Conservation (phyloP, 2,797 vertebrate genomes). For the Peromyscus attwateri region DNA sequence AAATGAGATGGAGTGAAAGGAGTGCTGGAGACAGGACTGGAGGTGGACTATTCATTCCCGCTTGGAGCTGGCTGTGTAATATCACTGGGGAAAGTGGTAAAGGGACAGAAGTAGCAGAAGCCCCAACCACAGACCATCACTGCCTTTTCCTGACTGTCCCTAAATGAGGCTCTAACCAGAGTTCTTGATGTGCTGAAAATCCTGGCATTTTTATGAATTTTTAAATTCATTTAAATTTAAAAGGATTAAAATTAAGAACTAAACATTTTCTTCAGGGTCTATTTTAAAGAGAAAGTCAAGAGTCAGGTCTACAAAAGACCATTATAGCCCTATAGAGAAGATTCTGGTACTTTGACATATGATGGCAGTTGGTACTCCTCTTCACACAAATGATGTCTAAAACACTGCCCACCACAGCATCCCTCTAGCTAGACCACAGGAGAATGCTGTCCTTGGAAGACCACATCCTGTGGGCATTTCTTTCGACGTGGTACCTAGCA, state of each 20-base stretch:
- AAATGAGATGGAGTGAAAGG: not conserved
- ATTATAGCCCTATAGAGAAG: not conserved
- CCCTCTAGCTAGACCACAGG: not conserved
- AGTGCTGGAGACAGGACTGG: not conserved
- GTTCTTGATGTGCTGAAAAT: not conserved
- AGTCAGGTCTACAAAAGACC: not conserved
- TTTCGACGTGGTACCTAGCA: not conserved
- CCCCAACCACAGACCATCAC: not conserved
- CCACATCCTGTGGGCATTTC: not conserved
- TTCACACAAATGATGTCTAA: not conserved
- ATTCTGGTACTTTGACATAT: not conserved
- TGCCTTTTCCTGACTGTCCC: not conserved
- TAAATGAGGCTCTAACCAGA: not conserved
- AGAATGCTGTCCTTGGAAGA: not conserved
- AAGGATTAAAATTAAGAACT: not conserved
- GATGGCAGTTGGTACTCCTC: not conserved
- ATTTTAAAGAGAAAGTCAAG: conserved; percentile 31
- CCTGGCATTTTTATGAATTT: not conserved
- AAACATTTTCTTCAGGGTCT: not conserved
- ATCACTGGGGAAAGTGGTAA: not conserved
- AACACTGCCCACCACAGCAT: not conserved
- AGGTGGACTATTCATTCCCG: not conserved
- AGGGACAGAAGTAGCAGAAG: not conserved
- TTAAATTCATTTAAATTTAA: not conserved
- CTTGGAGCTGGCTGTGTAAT: not conserved